These are phyloP conservation scores for Dorcus parallelipipedus DNA, from an alignment of 2,888 invertebrate genomes.

Conservation along the genomic window DNA sequence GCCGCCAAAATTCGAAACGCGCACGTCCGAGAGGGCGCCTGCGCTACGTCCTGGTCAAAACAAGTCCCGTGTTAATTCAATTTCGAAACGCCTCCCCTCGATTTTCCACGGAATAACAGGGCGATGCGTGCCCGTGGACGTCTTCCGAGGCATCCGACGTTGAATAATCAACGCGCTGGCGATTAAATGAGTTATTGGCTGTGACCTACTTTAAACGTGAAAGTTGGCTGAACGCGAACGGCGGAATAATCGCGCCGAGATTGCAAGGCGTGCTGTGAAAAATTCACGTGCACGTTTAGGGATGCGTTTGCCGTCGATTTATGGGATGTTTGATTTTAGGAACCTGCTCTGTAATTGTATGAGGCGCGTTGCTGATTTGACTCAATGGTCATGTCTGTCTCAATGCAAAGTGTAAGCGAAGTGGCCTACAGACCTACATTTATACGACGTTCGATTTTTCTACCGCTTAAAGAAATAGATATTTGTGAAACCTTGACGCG, in stretches of 20 bases:
- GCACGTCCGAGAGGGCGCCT: slow-evolving; percentile 8
- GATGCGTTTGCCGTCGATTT: neutral
- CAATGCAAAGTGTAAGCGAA: slow-evolving; percentile 80
- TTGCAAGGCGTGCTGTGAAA: neutral
- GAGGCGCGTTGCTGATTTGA: slow-evolving; percentile 66
- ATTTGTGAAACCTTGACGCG: slow-evolving; percentile 51
- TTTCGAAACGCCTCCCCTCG: neutral
- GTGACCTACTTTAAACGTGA: slow-evolving; percentile 43
- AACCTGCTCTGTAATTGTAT: slow-evolving; percentile 51
- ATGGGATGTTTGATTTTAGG: slow-evolving; percentile 36
- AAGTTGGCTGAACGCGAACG: slow-evolving; percentile 31
- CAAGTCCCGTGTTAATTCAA: slow-evolving; percentile 12
- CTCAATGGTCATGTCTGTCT: slow-evolving; percentile 69
- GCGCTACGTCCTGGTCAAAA: slow-evolving; percentile 13
- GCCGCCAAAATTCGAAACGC: neutral
- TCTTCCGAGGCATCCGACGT: slow-evolving; percentile 18
- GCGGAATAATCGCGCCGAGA: slow-evolving; percentile 6
- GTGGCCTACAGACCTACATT: slow-evolving; percentile 90
- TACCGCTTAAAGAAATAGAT: slow-evolving; percentile 51
- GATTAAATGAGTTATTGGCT: slow-evolving; percentile 36
- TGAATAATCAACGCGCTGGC: slow-evolving; percentile 36
- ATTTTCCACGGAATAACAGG: neutral
- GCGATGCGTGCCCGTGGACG: neutral
- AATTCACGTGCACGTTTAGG: slow-evolving; percentile 4
- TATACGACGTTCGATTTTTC: slow-evolving; percentile 63